These are phyloP conservation scores for Acanthosepion lycidas DNA, from an alignment of 2,888 invertebrate genomes.

Conservation along the genomic window DNA sequence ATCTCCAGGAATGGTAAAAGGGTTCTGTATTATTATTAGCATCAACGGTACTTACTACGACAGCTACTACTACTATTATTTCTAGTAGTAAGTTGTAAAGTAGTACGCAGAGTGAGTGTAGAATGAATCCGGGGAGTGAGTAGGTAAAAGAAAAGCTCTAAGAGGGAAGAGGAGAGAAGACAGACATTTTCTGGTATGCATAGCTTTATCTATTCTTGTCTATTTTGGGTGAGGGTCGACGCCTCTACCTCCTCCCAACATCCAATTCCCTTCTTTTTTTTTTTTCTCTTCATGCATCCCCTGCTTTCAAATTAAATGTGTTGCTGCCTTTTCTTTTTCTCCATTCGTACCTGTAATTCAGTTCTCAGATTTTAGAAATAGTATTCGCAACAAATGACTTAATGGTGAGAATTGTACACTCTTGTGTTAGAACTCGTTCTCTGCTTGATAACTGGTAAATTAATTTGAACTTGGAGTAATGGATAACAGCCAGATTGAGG, in stretches of 20 bases:
- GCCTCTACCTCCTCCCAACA: neutral
- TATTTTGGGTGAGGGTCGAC: neutral
- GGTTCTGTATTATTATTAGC: neutral
- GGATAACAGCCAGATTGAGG: too few species aligned
- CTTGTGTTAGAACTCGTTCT: too few species aligned
- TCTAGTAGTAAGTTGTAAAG: slow-evolving; percentile 11
- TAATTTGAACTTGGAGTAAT: too few species aligned
- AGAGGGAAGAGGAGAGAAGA: neutral
- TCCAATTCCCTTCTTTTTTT: neutral
- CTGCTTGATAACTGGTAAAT: too few species aligned
- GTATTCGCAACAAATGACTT: neutral
- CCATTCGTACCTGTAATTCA: neutral
- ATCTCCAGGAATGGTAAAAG: slow-evolving; percentile 5
- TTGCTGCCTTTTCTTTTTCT: neutral
- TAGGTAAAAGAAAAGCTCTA: too few species aligned
- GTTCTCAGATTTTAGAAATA: neutral
- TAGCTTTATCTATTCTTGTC: slow-evolving; percentile 21
- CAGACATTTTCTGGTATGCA: slow-evolving; percentile 33
- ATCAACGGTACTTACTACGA: neutral
- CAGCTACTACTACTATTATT: neutral
- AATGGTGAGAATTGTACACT: too few species aligned
- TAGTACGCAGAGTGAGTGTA: neutral
- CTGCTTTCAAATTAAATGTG: neutral
- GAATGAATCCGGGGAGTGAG: neutral
- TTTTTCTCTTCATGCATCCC: neutral